Base-by-base conservation (phyloP, 2,113 vertebrate species). In the Trichechus manatus region DNA sequence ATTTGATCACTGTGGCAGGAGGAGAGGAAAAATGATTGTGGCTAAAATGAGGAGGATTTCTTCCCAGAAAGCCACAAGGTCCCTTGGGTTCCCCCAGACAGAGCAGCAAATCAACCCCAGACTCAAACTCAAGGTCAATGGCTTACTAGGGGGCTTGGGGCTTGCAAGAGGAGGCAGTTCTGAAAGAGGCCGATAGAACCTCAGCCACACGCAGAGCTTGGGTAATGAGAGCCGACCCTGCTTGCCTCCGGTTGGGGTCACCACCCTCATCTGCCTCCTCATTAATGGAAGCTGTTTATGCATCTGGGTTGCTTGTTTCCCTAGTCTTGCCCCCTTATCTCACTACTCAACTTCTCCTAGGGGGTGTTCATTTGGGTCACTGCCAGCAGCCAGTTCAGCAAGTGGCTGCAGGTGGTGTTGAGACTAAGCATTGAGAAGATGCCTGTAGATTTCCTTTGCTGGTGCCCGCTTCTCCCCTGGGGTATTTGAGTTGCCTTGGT, bases 71-170 rank as follows among this genome's bases (percentile, higher is more conserved):
- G 96, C 87, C 94, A 95, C 82, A 97, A 97, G 64, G 98, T 98
- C 98, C 98, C 97, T 97, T 74, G 96, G 98, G 97, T 97, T 89
- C 94, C 98, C 97, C 97, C 33, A 97, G 97, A 96, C 97, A 96
- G 97, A 97, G 93, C 31, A 50, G 92, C 96, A 93, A 93, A 98
- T 98, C 98, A 98, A 98, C 98, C 97, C 93, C 90, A 59, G 96
- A 94, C 97, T 98, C 93, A 95, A 95, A 98, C 91, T 93, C 94
- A 91, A 98, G 98, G 98, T 98, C 97, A 99, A 98, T 98, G 94
- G 97, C 97, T 98, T 94, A 96, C 98, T 98, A 98, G 80, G 89
- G 88, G 94, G 92, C 88, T 42, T 87, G 82, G 96, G 79, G 47
- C 61, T 85, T 78, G 20, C 3, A 8, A 66, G 72, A 72, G 44